These are phyloP conservation scores for Aselliscus stoliczkanus DNA, from an alignment of 2,797 vertebrate species.

Conservation along the genomic window DNA sequence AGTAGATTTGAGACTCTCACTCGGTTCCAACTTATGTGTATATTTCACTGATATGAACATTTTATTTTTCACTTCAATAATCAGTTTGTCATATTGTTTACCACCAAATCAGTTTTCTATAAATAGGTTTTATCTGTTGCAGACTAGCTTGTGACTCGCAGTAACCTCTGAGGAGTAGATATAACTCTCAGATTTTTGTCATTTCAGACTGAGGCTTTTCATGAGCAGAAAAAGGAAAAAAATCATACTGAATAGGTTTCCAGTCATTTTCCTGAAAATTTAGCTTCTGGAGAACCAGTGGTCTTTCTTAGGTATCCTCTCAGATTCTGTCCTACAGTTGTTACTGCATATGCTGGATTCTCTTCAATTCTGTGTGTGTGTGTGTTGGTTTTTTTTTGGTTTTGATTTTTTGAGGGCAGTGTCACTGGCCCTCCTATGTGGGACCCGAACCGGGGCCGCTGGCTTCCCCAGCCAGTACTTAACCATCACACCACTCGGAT, in stretches of 20 bases:
- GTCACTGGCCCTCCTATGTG: no score
- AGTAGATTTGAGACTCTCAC: neutral
- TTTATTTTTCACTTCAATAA: slow-evolving; percentile 15
- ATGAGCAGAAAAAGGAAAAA: neutral
- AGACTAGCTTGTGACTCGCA: neutral
- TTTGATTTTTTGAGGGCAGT: no score
- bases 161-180: neutral
- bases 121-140: neutral
- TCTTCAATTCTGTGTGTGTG: neutral
- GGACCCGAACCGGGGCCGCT: no score
- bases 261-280: neutral
- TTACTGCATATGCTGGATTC: neutral
- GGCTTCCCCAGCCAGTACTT: no score
- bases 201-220: neutral
- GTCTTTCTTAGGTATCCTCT: neutral
- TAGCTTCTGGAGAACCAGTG: neutral
- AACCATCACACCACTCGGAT: no score
- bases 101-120: neutral
- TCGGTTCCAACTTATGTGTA: neutral
- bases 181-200: neutral
- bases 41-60: neutral
- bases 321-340: neutral
- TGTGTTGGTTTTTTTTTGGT: no score
- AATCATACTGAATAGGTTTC: neutral
- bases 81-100: neutral